Conservation (phyloP, 2,888 invertebrate genomes). For the Nebria salina region DNA sequence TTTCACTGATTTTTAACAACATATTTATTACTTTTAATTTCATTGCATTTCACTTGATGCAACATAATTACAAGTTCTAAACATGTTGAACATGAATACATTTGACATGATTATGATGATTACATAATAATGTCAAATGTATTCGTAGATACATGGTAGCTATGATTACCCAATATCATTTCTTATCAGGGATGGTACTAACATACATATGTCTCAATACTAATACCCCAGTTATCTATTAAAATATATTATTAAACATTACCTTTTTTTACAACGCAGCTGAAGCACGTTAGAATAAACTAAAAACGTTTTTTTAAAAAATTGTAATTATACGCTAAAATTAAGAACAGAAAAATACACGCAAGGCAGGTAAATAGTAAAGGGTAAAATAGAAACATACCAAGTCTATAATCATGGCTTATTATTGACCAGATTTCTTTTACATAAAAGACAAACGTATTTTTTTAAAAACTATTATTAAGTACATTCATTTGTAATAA, state of each 20-base stretch:
- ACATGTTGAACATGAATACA: too few species aligned
- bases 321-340: too few species aligned
- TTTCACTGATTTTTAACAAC: not conserved
- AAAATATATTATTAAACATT: conserved; percentile 50
- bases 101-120: too few species aligned
- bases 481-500: conserved; percentile 35
- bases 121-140: too few species aligned
- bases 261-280: conserved; percentile 53
- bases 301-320: conserved; percentile 47
- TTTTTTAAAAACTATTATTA: conserved; percentile 7
- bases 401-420: not conserved
- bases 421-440: conserved; percentile 32
- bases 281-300: conserved; percentile 54
- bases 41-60: too few species aligned
- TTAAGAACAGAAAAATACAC: not conserved
- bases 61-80: too few species aligned
- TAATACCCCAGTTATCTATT: too few species aligned
- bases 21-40: not conserved
- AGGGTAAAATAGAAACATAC: not conserved
- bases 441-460: conserved; percentile 40
- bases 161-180: too few species aligned
- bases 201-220: too few species aligned
- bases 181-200: too few species aligned
- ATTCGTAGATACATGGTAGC: too few species aligned
- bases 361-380: not conserved